Evolutionary conservation across 2,113 vertebrate species (phyloP).

Genomic region (Montifringilla adamsi): DNA sequence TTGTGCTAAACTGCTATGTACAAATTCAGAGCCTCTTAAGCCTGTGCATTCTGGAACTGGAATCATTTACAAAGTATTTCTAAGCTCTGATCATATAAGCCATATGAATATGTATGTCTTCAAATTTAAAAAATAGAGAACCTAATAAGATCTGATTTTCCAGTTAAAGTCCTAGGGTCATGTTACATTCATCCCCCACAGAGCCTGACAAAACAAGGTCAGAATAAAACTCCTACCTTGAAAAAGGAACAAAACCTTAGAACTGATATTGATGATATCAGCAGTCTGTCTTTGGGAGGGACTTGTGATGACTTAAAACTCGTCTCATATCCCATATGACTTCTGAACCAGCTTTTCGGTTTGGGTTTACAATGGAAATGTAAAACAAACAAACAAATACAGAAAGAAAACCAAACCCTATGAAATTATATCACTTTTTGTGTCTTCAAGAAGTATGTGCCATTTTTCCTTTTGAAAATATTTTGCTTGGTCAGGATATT

Average conservation of each 20-base stretch:
- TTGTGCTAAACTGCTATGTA: background rate
- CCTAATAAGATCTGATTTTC: background rate
- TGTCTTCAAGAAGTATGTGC: background rate
- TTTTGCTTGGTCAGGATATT: background rate
- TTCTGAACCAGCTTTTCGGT: background rate
- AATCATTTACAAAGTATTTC: background rate
- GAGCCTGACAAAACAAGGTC: background rate
- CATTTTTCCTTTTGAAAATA: background rate
- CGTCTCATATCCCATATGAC: background rate
- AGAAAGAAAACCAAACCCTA: background rate
- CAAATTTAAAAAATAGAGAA: background rate
- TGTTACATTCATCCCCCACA: background rate
- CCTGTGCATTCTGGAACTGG: background rate
- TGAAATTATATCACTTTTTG: background rate
- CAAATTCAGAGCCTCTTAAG: background rate
- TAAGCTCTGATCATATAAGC: background rate
- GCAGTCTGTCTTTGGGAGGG: background rate
- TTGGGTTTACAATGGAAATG: background rate
- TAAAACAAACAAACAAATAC: background rate
- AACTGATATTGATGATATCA: background rate
- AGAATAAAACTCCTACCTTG: background rate
- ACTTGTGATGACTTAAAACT: background rate
- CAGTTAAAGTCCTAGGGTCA: background rate
- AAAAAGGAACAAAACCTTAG: background rate
- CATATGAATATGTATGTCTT: background rate